Conservation (phyloP, 2,797 vertebrate species). For the Anas bahamensis region DNA sequence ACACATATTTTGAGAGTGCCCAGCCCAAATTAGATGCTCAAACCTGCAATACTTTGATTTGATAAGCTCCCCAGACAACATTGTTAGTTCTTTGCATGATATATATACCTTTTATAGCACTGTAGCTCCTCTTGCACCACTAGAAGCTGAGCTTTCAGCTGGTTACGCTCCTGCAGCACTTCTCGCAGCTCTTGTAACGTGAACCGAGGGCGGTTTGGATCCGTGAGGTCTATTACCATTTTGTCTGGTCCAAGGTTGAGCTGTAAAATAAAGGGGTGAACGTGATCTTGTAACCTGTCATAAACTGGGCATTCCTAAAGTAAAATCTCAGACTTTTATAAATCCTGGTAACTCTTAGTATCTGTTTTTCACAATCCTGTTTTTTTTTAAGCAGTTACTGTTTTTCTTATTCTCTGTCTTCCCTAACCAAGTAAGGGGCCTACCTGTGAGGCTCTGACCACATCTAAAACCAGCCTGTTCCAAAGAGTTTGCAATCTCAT, state of each 20-base stretch:
- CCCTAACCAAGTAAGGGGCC: neutral
- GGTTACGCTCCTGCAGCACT: conserved; percentile 96
- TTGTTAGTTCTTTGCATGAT: neutral
- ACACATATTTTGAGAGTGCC: neutral
- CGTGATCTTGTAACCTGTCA: neutral
- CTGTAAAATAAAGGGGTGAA: conserved; percentile 67
- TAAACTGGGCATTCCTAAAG: neutral
- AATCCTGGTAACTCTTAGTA: neutral
- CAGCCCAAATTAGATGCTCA: neutral
- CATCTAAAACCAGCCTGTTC: neutral
- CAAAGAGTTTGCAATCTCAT: neutral
- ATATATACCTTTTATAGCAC: conserved; percentile 89
- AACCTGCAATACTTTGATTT: neutral
- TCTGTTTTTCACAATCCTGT: neutral
- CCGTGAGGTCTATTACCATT: conserved; percentile 90
- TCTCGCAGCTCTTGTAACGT: conserved; percentile 95
- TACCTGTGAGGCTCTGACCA: neutral
- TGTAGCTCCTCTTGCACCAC: conserved; percentile 93
- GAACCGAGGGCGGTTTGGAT: conserved; percentile 95
- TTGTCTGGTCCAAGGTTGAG: conserved; percentile 86
- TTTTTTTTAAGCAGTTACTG: neutral
- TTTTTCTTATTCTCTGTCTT: neutral
- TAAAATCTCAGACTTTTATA: neutral
- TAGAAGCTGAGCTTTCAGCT: conserved; percentile 93
- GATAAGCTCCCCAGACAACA: neutral